These are phyloP conservation scores for Serrognathus titanus DNA, from an alignment of 2,888 invertebrate genomes.

Conservation along the genomic window DNA sequence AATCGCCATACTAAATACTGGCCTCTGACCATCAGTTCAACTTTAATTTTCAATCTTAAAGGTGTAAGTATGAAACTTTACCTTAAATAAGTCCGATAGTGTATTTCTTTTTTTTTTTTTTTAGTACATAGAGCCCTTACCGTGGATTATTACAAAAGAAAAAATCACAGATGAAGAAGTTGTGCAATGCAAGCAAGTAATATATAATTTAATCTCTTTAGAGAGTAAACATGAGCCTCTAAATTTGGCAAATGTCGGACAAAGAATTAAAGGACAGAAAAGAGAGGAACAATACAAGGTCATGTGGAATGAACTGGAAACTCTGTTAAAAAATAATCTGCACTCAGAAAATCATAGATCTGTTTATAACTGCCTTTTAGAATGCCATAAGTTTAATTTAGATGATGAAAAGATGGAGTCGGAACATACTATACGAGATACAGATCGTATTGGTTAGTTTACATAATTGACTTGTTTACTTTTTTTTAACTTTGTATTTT, in stretches of 20 bases:
- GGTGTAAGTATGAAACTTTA: slow-evolving; percentile 50
- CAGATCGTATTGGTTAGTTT: slow-evolving; percentile 52
- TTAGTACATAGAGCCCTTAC: slow-evolving; percentile 77
- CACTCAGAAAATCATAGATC: slow-evolving; percentile 76
- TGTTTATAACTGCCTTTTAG: slow-evolving; percentile 75
- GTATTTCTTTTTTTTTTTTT: slow-evolving; percentile 17
- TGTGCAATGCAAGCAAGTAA: slow-evolving; percentile 79
- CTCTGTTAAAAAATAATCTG: slow-evolving; percentile 72
- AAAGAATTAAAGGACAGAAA: slow-evolving; percentile 59
- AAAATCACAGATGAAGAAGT: slow-evolving; percentile 82
- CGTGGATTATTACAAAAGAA: slow-evolving; percentile 77
- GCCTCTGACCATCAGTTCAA: slow-evolving; percentile 86
- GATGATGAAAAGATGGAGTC: slow-evolving; percentile 61
- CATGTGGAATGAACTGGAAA: slow-evolving; percentile 87
- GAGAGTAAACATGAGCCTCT: slow-evolving; percentile 83
- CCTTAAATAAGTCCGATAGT: slow-evolving; percentile 3
- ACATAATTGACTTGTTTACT: background rate
- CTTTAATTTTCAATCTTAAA: slow-evolving; percentile 81
- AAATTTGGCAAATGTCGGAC: slow-evolving; percentile 65
- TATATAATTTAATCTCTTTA: slow-evolving; percentile 74
- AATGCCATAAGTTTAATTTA: slow-evolving; percentile 63
- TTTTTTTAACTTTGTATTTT: background rate
- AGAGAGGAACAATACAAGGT: slow-evolving; percentile 88
- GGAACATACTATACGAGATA: slow-evolving; percentile 58
- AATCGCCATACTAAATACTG: slow-evolving; percentile 81